Evolutionary conservation across 2,888 invertebrate species (phyloP).

Genomic region (Drosophila subsilvestris): DNA sequence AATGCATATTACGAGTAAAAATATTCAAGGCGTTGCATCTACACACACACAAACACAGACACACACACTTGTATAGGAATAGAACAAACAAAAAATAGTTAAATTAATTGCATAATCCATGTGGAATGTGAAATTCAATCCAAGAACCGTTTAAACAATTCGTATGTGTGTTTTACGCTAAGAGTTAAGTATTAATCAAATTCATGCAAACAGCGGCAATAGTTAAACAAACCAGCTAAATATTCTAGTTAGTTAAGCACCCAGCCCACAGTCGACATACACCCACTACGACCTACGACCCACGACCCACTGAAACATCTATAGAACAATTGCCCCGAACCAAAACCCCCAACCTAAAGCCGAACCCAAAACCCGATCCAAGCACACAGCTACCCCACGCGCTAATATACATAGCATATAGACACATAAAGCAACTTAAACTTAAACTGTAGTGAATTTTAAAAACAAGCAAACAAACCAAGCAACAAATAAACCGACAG

Average conservation of each 20-base stretch:
- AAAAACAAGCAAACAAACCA: constrained; percentile 37
- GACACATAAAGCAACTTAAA: constrained; percentile 64
- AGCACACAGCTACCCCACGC: constrained; percentile 31
- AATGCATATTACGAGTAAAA: constrained; percentile 50
- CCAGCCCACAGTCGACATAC: constrained; percentile 32
- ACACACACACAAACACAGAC: constrained; percentile 43
- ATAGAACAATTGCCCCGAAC: constrained; percentile 74
- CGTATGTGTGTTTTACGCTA: constrained; percentile 73
- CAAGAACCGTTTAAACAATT: constrained; percentile 48
- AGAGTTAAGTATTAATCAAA: constrained; percentile 74
- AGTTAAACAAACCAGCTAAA: constrained; percentile 47
- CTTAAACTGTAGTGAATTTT: constrained; percentile 70
- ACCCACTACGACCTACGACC: constrained; percentile 18
- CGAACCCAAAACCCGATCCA: constrained; percentile 26
- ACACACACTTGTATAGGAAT: constrained; percentile 41
- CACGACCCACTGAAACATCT: constrained; percentile 52
- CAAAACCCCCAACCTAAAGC: no score
- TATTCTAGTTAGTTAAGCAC: constrained; percentile 64
- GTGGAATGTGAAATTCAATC: constrained; percentile 47
- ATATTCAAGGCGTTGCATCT: constrained; percentile 62
- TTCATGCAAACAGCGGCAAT: constrained; percentile 56
- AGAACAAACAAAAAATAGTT: constrained; percentile 57
- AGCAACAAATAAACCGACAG: constrained; percentile 32
- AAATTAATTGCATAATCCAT: constrained; percentile 66
- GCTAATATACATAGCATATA: constrained; percentile 67